Conservation (phyloP, 2,113 vertebrate species). For the Poicephalus meyeri region DNA sequence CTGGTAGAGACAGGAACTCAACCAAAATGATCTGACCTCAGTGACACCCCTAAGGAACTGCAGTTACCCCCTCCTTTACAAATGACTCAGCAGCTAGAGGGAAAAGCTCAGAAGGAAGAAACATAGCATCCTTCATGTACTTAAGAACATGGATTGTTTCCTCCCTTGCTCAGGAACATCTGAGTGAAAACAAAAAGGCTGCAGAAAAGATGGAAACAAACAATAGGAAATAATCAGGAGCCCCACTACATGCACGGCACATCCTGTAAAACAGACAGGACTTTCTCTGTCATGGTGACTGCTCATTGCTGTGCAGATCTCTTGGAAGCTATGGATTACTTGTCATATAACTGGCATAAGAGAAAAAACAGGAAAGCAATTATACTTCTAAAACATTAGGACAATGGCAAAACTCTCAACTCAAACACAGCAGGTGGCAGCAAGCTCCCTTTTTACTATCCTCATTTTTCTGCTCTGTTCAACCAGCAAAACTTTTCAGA, state of each 20-base stretch:
- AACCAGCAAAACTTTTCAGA: not conserved
- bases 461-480: not conserved
- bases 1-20: not conserved
- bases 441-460: not conserved
- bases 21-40: not conserved
- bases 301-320: not conserved
- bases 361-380: not conserved
- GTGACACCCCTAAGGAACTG: not conserved
- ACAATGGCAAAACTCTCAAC: conserved; percentile 3
- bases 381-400: not conserved
- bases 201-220: not conserved
- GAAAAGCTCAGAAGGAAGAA: not conserved
- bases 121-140: not conserved
- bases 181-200: not conserved
- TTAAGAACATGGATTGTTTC: not conserved
- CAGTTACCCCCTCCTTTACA: not conserved
- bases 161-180: not conserved
- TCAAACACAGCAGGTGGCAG: conserved; percentile 60
- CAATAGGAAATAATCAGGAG: not conserved
- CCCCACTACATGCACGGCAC: not conserved
- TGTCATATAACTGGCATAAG: not conserved
- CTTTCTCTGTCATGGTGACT: not conserved
- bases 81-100: not conserved
- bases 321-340: not conserved
- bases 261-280: not conserved